A percentile compares a stretch with the other conserved stretches of the same genome.
Evolutionary conservation across 1,140 invertebrate genomes (phyloP).

Genomic region (Cepaea nemoralis): DNA sequence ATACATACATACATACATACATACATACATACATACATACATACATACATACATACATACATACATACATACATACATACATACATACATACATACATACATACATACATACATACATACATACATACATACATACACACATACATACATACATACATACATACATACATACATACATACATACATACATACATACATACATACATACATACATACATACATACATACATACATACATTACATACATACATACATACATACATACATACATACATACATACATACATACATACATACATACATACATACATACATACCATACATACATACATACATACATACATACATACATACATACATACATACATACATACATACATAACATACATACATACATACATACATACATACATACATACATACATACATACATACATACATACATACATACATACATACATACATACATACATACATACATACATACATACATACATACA

Average conservation of each 20-base stretch:
- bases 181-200: conserved; percentile 20
- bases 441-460: not conserved
- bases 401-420: conserved; percentile 5
- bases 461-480: no score
- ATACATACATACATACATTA: conserved; percentile 1
- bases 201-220: not conserved
- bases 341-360: not conserved
- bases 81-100: conserved; percentile 14
- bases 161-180: conserved; percentile 28
- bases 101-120: conserved; percentile 10
- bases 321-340: not conserved
- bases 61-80: conserved; percentile 16
- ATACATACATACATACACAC: conserved; percentile 15
- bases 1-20: conserved; percentile 1
- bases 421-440: not conserved
- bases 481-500: no score
- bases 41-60: conserved; percentile 14
- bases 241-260: conserved; percentile 24
- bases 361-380: not conserved
- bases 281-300: conserved; percentile 29
- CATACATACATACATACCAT: conserved; percentile 1
- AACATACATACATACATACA: not conserved
- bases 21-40: conserved; percentile 14
- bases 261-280: conserved; percentile 21
- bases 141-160: conserved; percentile 28